phyloP scores from a whole-genome alignment of 2,113 vertebrate genomes.

The Mustela nigripes region DNA sequence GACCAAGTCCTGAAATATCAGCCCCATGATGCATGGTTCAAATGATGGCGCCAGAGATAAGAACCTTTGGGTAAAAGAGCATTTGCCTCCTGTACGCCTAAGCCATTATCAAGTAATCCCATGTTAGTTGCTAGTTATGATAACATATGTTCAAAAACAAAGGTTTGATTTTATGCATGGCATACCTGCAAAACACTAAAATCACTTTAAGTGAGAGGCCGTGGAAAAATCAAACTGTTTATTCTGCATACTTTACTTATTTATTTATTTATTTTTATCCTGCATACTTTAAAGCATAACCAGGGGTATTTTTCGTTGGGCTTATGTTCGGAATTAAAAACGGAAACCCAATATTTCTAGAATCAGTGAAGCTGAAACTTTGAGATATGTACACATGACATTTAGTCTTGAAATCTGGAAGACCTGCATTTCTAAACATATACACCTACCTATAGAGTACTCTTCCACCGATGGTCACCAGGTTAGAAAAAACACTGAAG shows the following conservation, averaged over 20 bases:
- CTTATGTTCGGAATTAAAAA: constrained; percentile 10
- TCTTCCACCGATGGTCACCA: constrained; percentile 96
- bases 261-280: not conserved
- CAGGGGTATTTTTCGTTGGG: not conserved
- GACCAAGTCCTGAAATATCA: not conserved
- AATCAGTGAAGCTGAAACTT: not conserved
- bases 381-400: not conserved
- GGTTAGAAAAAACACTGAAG: constrained; percentile 96
- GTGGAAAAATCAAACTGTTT: constrained; percentile 15
- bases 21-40: not conserved
- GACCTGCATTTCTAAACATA: not conserved
- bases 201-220: not conserved
- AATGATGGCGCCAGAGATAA: not conserved
- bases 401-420: not conserved
- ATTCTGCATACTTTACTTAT: not conserved
- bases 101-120: not conserved
- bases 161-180: not conserved
- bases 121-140: not conserved
- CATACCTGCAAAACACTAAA: not conserved
- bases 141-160: constrained; percentile 16
- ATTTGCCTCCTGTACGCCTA: not conserved
- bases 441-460: constrained; percentile 94
- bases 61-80: not conserved
- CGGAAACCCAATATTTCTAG: not conserved
- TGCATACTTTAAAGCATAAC: not conserved